These are phyloP conservation scores for Macrostomum lignano DNA, from an alignment of 1,140 invertebrate species.

Conservation along the genomic window DNA sequence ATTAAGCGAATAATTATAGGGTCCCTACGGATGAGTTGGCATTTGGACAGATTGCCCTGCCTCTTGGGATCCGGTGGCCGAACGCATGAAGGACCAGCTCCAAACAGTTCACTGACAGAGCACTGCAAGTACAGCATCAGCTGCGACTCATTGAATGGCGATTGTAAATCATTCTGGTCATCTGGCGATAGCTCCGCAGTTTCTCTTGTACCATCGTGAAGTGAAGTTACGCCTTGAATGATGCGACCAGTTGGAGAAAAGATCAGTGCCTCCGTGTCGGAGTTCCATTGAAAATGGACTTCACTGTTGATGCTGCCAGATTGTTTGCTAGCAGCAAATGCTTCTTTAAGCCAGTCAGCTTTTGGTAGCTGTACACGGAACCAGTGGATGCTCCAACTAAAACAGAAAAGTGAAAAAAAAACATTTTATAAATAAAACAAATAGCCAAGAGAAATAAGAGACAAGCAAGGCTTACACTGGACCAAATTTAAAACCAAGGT, in stretches of 20 bases:
- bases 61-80: constrained; percentile 22
- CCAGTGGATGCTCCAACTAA: constrained; percentile 31
- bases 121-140: constrained; percentile 27
- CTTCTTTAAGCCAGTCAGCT: too few species aligned
- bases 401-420: neutral
- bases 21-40: constrained; percentile 29
- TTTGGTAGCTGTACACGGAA: constrained; percentile 18
- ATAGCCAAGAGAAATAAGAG: constrained; percentile 4
- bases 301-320: constrained; percentile 8
- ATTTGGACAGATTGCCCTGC: constrained; percentile 20
- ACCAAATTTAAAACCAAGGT: neutral
- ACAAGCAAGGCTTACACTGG: neutral
- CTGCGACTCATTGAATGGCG: neutral
- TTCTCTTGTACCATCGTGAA: constrained; percentile 11
- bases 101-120: constrained; percentile 31
- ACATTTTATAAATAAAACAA: neutral
- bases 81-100: constrained; percentile 24
- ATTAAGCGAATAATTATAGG: constrained; percentile 23
- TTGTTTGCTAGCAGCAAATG: constrained; percentile 13
- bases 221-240: constrained; percentile 12
- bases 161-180: neutral
- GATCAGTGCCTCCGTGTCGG: constrained; percentile 16
- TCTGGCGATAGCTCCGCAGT: neutral
- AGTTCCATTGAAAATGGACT: constrained; percentile 20
- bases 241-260: constrained; percentile 7